Evolutionary conservation across 2,888 invertebrate genomes (phyloP), one percentile per base, ranked within the genome.

Genomic region (Alentia gelatinosa): DNA sequence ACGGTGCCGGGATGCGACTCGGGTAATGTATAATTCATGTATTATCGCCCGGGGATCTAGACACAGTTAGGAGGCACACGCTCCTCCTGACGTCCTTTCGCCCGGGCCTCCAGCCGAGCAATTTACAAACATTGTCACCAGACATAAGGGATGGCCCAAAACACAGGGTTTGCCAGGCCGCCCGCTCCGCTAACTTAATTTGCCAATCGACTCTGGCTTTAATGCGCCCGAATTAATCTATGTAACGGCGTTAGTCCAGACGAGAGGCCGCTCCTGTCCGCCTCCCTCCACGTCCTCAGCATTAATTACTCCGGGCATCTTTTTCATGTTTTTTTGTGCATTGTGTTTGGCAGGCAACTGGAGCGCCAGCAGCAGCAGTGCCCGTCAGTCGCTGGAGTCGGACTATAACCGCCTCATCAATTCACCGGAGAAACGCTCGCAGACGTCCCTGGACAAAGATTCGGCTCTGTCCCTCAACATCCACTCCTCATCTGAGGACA

Each of bases 331-430:
- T 47, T 47, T 47, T 47, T 47, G n/a, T n/a, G n/a, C 9, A 63
- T 63, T 12, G 26, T 9, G 63, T 63, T 68, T 4, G 1, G 98
- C 98, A 94, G 99, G 99, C 63, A 98, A 99, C 96, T 99, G 99
- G 99, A 98, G 98, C 93, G 98, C 98, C 0, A 98, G 98, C 95
- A 98, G 98, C 95, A 98, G 91, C 97, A 98, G 95, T 92, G 95
- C 92, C 83, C 93, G 96, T 19, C 95, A 96, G 79, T 96, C 96
- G 9, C 92, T 88, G 98, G 98, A 96, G 91, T 96, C 96, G 0
- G 96, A 95, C 63, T 97, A 97, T 92, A 97, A 97, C 47, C 89
- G 83, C 19, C 35, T 86, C 19, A 26, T 83, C 9, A 68, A 50
- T n/a, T 86, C 90, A 35, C 90, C 74, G 89, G 92, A 56, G 91